These are phyloP conservation scores for Poecilia velifera DNA, from an alignment of 2,797 vertebrate genomes.

Conservation along the genomic window DNA sequence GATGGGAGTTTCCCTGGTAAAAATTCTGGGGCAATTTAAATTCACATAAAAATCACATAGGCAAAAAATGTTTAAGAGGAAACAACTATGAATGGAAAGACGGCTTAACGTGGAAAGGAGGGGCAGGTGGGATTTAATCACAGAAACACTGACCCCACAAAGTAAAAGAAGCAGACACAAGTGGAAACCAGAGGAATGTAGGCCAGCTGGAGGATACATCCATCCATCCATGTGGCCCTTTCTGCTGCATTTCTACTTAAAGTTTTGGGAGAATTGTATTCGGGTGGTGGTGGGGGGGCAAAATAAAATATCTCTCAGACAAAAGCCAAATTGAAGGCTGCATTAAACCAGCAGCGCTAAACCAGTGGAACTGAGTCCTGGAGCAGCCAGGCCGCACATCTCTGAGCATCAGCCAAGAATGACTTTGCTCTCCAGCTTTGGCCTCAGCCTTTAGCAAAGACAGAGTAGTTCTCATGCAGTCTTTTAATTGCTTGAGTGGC, in stretches of 20 bases:
- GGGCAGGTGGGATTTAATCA: slow-evolving; percentile 75
- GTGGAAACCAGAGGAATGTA: slow-evolving; percentile 82
- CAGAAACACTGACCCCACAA: slow-evolving; percentile 82
- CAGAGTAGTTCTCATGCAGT: slow-evolving; percentile 26
- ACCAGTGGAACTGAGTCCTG: slow-evolving; percentile 52
- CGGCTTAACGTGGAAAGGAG: slow-evolving; percentile 63
- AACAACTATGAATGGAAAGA: slow-evolving; percentile 77
- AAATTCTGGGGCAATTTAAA: slow-evolving; percentile 55
- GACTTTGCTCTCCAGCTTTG: slow-evolving; percentile 47
- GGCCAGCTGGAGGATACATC: slow-evolving; percentile 80
- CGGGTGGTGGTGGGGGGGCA: slow-evolving; percentile 37
- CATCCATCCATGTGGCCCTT: slow-evolving; percentile 64
- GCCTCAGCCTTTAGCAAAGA: slow-evolving; percentile 56
- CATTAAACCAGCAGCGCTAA: slow-evolving; percentile 75
- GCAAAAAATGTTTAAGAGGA: slow-evolving; percentile 51
- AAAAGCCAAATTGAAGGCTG: slow-evolving; percentile 77
- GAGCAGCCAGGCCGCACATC: slow-evolving; percentile 57
- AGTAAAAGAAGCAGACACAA: slow-evolving; percentile 81
- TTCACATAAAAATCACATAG: slow-evolving; percentile 56
- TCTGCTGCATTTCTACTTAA: slow-evolving; percentile 81
- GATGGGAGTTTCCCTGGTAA: slow-evolving; percentile 57
- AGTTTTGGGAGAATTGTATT: slow-evolving; percentile 50
- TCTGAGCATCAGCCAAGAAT: slow-evolving; percentile 51
- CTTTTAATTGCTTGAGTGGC: slow-evolving; percentile 66
- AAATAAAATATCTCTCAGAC: slow-evolving; percentile 58